Evolutionary conservation across 2,888 invertebrate genomes (phyloP).

Genomic region (Sepiola atlantica): DNA sequence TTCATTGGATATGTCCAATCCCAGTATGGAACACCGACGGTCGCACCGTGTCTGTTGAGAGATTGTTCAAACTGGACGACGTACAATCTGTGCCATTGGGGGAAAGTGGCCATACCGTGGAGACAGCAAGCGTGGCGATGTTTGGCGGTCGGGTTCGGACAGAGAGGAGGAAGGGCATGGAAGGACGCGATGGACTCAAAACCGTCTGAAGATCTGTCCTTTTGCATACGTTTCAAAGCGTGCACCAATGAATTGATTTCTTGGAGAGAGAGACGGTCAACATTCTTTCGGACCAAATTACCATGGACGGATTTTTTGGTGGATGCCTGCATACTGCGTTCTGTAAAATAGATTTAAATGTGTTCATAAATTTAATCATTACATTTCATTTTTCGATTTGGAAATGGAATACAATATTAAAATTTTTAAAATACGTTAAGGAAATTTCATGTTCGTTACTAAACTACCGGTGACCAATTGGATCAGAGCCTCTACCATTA

Average conservation of each 20-base stretch:
- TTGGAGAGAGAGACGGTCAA: constrained; percentile 49
- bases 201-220: constrained; percentile 55
- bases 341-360: background rate
- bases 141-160: constrained; percentile 54
- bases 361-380: background rate
- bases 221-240: constrained; percentile 52
- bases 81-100: constrained; percentile 57
- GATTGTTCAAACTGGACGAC: constrained; percentile 56
- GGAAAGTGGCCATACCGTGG: constrained; percentile 58
- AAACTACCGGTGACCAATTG: no score
- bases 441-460: no score
- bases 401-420: no score
- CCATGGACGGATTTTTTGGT: constrained; percentile 42
- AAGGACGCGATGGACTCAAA: constrained; percentile 56
- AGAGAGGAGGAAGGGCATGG: constrained; percentile 56
- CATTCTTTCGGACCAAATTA: constrained; percentile 50
- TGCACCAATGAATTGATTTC: constrained; percentile 52
- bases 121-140: constrained; percentile 55
- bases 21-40: constrained; percentile 56
- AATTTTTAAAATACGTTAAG: no score
- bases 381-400: no score
- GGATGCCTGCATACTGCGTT: background rate
- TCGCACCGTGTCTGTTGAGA: constrained; percentile 54
- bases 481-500: no score
- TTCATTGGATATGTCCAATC: constrained; percentile 53